Evolutionary conservation across 2,888 invertebrate species (phyloP).

Genomic region (Drosophila suboccidentalis): DNA sequence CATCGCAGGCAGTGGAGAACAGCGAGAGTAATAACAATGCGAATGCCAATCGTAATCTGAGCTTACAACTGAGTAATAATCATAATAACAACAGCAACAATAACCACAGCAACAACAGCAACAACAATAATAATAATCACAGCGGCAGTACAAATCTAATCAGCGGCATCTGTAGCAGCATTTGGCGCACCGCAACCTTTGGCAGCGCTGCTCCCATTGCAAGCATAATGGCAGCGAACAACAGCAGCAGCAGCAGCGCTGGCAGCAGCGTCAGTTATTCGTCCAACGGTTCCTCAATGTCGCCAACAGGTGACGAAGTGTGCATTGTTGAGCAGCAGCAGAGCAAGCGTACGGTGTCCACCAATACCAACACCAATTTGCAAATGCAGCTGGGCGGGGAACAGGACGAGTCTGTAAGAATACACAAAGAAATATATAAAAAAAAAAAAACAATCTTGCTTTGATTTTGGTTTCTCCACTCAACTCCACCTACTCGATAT

Average conservation of each 20-base stretch:
- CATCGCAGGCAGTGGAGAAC: conserved; percentile 32
- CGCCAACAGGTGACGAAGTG: conserved; percentile 55
- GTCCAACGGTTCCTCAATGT: conserved; percentile 64
- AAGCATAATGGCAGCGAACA: conserved; percentile 50
- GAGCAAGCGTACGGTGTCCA: conserved; percentile 42
- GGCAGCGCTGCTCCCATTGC: conserved; percentile 73
- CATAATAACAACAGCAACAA: conserved; percentile 43
- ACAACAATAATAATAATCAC: conserved; percentile 54
- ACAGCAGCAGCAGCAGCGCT: conserved; percentile 43
- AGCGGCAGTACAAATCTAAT: conserved; percentile 66
- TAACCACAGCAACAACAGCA: conserved; percentile 41
- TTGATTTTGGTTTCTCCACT: conserved; percentile 47
- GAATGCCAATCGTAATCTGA: conserved; percentile 72
- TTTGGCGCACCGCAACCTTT: conserved; percentile 83
- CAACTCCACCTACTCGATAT: conserved; percentile 46
- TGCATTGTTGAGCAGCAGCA: conserved; percentile 60
- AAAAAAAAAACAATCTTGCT: conserved; percentile 26
- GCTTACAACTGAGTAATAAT: conserved; percentile 67
- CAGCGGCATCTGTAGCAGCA: conserved; percentile 78
- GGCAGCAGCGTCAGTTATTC: conserved; percentile 62
- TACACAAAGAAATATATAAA: conserved; percentile 26
- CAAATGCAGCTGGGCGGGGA: conserved; percentile 46
- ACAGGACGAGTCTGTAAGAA: conserved; percentile 81
- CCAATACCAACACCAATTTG: conserved; percentile 25
- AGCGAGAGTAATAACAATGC: conserved; percentile 64